Conservation (phyloP, 2,888 invertebrate species). For the Halictus ligatus region DNA sequence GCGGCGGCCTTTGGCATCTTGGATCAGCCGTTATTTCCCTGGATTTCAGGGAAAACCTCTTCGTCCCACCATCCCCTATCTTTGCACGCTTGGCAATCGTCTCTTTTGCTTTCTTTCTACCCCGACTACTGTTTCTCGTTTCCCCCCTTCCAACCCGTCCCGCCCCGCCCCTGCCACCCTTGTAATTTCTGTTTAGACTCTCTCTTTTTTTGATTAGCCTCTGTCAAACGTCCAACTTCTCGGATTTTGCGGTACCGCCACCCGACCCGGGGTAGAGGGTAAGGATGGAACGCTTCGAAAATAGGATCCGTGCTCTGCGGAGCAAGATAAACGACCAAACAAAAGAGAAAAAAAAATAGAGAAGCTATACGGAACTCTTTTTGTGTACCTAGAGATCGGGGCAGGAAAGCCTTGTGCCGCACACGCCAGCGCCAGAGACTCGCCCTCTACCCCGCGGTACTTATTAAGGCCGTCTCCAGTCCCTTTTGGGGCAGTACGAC, state of each 20-base stretch:
- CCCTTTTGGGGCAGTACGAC: constrained; percentile 83
- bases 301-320: constrained; percentile 68
- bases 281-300: constrained; percentile 70
- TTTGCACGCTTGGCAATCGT: constrained; percentile 18
- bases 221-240: constrained; percentile 31
- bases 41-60: neutral
- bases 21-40: constrained; percentile 35
- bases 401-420: constrained; percentile 83
- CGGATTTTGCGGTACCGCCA: constrained; percentile 69
- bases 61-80: constrained; percentile 24
- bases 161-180: no score
- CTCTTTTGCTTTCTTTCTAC: constrained; percentile 9
- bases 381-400: constrained; percentile 82
- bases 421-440: constrained; percentile 81
- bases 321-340: constrained; percentile 63
- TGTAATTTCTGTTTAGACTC: neutral
- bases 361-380: constrained; percentile 66
- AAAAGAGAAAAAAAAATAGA: constrained; percentile 53
- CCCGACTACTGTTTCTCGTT: constrained; percentile 11
- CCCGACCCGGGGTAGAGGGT: constrained; percentile 73
- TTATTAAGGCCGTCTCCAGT: constrained; percentile 84
- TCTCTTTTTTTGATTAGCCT: constrained; percentile 8
- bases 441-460: constrained; percentile 79
- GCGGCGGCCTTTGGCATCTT: constrained; percentile 8
- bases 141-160: no score